Conservation (phyloP, 2,888 invertebrate genomes). For the Cylloceria caligata region DNA sequence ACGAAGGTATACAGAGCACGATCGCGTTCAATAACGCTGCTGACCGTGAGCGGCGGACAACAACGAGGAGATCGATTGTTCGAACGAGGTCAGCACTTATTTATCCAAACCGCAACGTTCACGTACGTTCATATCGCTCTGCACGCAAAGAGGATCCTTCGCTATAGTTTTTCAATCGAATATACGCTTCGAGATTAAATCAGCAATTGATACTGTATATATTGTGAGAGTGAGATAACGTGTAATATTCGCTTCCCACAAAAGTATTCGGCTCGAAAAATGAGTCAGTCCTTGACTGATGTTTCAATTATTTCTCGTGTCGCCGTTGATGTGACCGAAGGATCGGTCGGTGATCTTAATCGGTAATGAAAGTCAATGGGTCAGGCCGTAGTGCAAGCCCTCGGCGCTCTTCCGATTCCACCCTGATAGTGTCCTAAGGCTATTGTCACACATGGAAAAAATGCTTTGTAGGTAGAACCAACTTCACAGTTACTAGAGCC, state of each 20-base stretch:
- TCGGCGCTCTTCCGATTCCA: slow-evolving; percentile 40
- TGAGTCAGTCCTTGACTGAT: slow-evolving; percentile 42
- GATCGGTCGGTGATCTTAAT: slow-evolving; percentile 62
- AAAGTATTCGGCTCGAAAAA: background rate
- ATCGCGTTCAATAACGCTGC: slow-evolving; percentile 62
- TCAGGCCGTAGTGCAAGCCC: slow-evolving; percentile 57
- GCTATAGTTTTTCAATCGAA: slow-evolving; percentile 1
- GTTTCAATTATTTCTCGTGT: slow-evolving; percentile 55
- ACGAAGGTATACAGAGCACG: slow-evolving; percentile 20
- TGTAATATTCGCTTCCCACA: background rate
- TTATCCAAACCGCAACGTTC: slow-evolving; percentile 57
- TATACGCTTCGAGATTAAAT: background rate
- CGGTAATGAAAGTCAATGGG: slow-evolving; percentile 63
- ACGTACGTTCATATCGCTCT: slow-evolving; percentile 7
- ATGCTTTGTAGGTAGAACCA: too few species aligned
- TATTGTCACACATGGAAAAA: too few species aligned
- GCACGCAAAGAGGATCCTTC: slow-evolving; percentile 45
- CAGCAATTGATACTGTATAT: background rate
- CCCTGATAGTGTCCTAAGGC: background rate
- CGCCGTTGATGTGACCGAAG: slow-evolving; percentile 35
- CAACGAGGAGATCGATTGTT: slow-evolving; percentile 61
- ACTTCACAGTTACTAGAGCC: too few species aligned
- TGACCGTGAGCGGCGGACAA: slow-evolving; percentile 62
- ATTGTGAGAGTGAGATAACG: background rate
- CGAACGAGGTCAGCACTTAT: slow-evolving; percentile 66